These are phyloP conservation scores for Chondrosia reniformis DNA, from an alignment of 37 sponge, comb jelly and placozoan species.

Conservation along the genomic window DNA sequence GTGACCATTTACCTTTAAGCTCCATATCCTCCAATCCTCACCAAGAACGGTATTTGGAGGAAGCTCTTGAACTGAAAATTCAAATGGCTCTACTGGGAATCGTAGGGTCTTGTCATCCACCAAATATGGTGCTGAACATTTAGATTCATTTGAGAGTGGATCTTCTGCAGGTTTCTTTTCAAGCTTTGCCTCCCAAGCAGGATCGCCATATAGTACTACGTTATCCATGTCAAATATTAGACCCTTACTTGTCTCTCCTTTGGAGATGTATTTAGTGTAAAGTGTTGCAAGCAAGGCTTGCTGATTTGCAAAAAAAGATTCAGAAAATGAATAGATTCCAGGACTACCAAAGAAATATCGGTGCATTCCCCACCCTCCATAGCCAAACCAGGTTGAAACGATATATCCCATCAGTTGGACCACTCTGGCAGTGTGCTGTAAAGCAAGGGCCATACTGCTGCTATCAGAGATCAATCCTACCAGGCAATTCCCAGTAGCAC, in stretches of 20 bases:
- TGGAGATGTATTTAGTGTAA: background rate
- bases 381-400: slow-evolving; percentile 61
- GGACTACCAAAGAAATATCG: slow-evolving; percentile 62
- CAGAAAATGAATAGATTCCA: slow-evolving; percentile 41
- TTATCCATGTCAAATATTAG: slow-evolving; percentile 53
- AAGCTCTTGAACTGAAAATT: too few relatives aligned
- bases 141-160: too few relatives aligned
- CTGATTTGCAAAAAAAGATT: slow-evolving; percentile 74
- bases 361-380: slow-evolving; percentile 73
- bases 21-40: too few relatives aligned
- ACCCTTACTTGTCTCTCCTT: slow-evolving; percentile 2
- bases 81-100: too few relatives aligned
- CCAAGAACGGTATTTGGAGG: too few relatives aligned
- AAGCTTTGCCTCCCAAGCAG: slow-evolving; percentile 55
- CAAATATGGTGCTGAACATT: too few relatives aligned
- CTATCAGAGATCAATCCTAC: slow-evolving; percentile 41
- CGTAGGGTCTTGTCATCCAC: too few relatives aligned
- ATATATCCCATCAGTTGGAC: slow-evolving; percentile 70
- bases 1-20: too few relatives aligned
- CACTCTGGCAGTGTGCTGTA: slow-evolving; percentile 71
- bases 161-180: slow-evolving; percentile 27
- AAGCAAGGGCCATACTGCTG: slow-evolving; percentile 67
- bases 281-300: slow-evolving; percentile 38
- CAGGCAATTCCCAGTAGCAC: slow-evolving; percentile 67
- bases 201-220: slow-evolving; percentile 71